These are phyloP conservation scores for Agrilus cyanescens DNA, from an alignment of 2,888 invertebrate species.

Conservation along the genomic window DNA sequence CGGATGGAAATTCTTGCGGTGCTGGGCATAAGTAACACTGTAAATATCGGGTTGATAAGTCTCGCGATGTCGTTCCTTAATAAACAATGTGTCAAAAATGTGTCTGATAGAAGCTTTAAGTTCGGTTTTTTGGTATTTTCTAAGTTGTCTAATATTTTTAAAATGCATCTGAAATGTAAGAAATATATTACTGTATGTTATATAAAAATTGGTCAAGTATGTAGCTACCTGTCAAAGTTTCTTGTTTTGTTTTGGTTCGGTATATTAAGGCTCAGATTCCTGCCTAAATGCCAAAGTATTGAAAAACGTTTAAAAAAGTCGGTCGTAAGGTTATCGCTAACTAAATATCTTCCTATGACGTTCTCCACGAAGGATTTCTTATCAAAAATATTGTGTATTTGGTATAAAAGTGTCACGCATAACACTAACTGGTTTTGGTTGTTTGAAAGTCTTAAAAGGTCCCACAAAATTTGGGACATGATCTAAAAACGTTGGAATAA, in stretches of 20 bases:
- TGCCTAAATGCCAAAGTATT: slow-evolving; percentile 64
- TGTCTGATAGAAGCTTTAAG: slow-evolving; percentile 52
- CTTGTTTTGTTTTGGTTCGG: slow-evolving; percentile 34
- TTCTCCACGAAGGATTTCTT: slow-evolving; percentile 52
- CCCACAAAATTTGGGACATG: slow-evolving; percentile 60
- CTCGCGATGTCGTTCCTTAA: slow-evolving; percentile 66
- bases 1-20: slow-evolving; percentile 74
- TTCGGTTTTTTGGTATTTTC: slow-evolving; percentile 45
- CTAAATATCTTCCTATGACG: slow-evolving; percentile 45
- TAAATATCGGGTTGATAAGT: slow-evolving; percentile 63
- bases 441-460: slow-evolving; percentile 47
- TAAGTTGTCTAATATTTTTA: slow-evolving; percentile 61
- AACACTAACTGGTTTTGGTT: slow-evolving; percentile 45
- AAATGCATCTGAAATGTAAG: slow-evolving; percentile 47
- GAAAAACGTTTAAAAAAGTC: slow-evolving; percentile 53
- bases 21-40: slow-evolving; percentile 63
- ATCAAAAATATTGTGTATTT: slow-evolving; percentile 60
- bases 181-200: slow-evolving; percentile 5
- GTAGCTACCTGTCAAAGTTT: slow-evolving; percentile 51
- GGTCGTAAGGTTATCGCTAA: slow-evolving; percentile 37
- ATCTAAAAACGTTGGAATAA: slow-evolving; percentile 37
- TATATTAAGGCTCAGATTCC: slow-evolving; percentile 49
- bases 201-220: slow-evolving; percentile 1
- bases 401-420: slow-evolving; percentile 60
- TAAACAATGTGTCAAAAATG: slow-evolving; percentile 64